These are phyloP conservation scores for Muscina levida DNA, from an alignment of 2,888 invertebrate species.

Conservation along the genomic window DNA sequence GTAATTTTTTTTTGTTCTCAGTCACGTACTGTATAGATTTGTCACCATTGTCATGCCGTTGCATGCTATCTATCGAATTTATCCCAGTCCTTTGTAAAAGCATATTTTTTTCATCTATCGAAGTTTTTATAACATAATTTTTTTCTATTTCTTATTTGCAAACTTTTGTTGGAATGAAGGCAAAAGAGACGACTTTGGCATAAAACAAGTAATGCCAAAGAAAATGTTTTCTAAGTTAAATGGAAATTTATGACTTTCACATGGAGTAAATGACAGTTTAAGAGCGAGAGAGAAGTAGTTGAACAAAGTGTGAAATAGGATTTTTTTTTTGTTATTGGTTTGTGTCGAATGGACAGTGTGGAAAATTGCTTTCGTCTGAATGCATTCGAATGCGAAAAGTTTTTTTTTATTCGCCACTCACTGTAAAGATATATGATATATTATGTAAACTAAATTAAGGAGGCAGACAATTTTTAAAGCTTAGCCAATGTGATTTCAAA, in stretches of 20 bases:
- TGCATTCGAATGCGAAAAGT: too few species aligned
- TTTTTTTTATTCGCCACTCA: too few species aligned
- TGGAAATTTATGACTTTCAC: slow-evolving; percentile 59
- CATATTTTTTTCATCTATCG: slow-evolving; percentile 20
- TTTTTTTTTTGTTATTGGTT: too few species aligned
- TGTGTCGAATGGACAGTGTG: too few species aligned
- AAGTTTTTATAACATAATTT: too few species aligned
- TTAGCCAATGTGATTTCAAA: too few species aligned
- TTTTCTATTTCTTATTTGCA: slow-evolving; percentile 20
- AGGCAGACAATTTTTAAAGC: too few species aligned
- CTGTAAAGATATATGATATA: too few species aligned
- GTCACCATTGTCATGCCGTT: slow-evolving; percentile 46
- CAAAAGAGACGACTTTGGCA: background rate
- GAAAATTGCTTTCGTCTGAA: too few species aligned
- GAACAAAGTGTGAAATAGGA: too few species aligned
- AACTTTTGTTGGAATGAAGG: slow-evolving; percentile 36
- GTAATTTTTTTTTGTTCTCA: background rate
- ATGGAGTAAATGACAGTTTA: slow-evolving; percentile 57
- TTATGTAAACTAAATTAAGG: too few species aligned
- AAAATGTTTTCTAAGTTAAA: slow-evolving; percentile 21
- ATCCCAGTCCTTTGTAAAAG: background rate
- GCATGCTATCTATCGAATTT: background rate
- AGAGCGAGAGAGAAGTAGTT: background rate
- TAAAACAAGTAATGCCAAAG: slow-evolving; percentile 18
- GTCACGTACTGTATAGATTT: slow-evolving; percentile 57